phyloP scores from a whole-genome alignment of 2,888 invertebrate genomes.

The Zygothrica quintamaculata region DNA sequence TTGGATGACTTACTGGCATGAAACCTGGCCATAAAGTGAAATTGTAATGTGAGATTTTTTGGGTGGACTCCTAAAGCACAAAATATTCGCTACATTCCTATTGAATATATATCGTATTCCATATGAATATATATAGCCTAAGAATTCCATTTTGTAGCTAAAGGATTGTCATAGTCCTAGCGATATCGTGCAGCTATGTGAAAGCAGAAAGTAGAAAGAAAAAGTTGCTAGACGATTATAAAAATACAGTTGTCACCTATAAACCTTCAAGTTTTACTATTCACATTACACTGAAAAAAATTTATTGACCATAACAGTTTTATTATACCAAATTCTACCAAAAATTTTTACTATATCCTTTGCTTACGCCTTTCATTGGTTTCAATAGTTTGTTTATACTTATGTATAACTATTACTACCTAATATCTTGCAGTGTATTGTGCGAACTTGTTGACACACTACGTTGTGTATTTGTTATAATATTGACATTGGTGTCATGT shows the following conservation, averaged over 20 bases:
- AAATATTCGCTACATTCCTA: constrained; percentile 19
- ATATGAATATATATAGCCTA: constrained; percentile 39
- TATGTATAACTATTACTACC: neutral
- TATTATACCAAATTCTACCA: no score
- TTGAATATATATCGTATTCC: constrained; percentile 12
- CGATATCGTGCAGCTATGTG: constrained; percentile 20
- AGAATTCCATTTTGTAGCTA: constrained; percentile 37
- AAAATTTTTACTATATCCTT: neutral
- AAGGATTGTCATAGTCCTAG: constrained; percentile 23
- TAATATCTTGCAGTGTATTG: constrained; percentile 43
- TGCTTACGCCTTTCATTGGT: neutral
- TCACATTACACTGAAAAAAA: constrained; percentile 30
- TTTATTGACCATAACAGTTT: no score
- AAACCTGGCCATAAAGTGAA: constrained; percentile 66
- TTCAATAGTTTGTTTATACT: neutral
- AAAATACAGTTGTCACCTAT: constrained; percentile 66
- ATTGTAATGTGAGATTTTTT: constrained; percentile 57
- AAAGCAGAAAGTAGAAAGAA: constrained; percentile 8
- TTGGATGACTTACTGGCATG: constrained; percentile 72
- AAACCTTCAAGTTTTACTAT: constrained; percentile 17
- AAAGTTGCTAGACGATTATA: constrained; percentile 41
- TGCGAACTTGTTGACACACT: constrained; percentile 72
- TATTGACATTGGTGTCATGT: constrained; percentile 80
- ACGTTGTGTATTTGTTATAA: constrained; percentile 59
- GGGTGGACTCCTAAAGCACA: constrained; percentile 8